Percentiles rank a stretch among this genome's conserved stretches.
These are phyloP conservation scores for Saccostrea echinata DNA, from an alignment of 1,140 invertebrate species.

Conservation along the genomic window DNA sequence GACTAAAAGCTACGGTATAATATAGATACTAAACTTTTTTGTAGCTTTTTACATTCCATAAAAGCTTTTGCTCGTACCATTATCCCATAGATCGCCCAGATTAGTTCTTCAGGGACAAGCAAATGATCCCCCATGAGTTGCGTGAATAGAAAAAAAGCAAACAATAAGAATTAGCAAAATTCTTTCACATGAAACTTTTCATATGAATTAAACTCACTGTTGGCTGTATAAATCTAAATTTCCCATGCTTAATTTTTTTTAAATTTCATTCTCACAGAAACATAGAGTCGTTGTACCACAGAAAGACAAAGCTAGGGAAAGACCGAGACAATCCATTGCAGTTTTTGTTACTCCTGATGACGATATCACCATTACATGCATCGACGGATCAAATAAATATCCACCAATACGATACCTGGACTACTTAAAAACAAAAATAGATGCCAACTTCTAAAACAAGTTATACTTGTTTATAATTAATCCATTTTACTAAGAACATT, in stretches of 20 bases:
- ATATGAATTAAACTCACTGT: too few species aligned
- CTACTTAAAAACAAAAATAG: not conserved
- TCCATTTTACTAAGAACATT: not conserved
- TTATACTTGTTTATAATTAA: not conserved
- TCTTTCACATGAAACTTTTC: too few species aligned
- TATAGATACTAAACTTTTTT: too few species aligned
- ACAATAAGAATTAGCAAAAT: too few species aligned
- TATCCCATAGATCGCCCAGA: not conserved
- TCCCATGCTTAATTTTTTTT: not conserved
- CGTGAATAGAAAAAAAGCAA: too few species aligned
- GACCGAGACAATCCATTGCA: not conserved
- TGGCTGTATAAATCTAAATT: not conserved
- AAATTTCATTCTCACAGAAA: not conserved
- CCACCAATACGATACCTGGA: not conserved
- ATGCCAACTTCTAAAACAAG: not conserved
- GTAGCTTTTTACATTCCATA: not conserved
- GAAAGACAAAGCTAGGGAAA: not conserved
- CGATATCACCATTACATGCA: not conserved
- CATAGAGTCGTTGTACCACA: not conserved
- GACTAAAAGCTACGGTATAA: conserved; percentile 85
- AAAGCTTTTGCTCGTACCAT: not conserved
- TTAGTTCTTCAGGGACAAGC: not conserved
- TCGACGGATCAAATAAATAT: conserved; percentile 6
- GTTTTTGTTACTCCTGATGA: not conserved
- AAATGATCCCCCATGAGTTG: not conserved